A percentile compares a stretch with the other conserved stretches of the same genome.
Evolutionary conservation across 2,888 invertebrate genomes (phyloP).

Genomic region (Lissonota sp.): DNA sequence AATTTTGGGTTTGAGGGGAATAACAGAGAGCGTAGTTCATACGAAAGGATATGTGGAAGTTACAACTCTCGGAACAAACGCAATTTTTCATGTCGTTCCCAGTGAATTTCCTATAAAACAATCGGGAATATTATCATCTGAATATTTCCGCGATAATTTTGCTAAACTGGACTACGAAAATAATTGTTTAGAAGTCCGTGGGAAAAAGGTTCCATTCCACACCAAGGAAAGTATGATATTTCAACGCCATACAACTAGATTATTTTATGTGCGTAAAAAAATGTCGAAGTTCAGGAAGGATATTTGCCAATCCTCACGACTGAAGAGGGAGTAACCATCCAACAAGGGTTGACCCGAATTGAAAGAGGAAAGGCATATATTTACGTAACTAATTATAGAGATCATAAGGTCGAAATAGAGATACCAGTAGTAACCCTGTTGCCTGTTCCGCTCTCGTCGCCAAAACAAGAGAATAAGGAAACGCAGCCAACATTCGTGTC

Average conservation of each 20-base stretch:
- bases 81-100: conserved; percentile 9
- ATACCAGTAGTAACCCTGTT: conserved; percentile 7
- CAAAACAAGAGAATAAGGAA: background rate
- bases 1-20: conserved; percentile 5
- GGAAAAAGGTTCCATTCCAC: conserved; percentile 1
- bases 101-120: conserved; percentile 24
- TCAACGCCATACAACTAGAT: conserved; percentile 1
- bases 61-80: background rate
- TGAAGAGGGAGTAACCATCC: conserved; percentile 11
- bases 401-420: background rate
- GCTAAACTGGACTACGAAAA: conserved; percentile 37
- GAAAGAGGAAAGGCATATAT: conserved; percentile 26
- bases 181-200: conserved; percentile 7
- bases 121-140: conserved; percentile 20
- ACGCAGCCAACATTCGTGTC: background rate
- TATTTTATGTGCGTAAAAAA: too few species aligned
- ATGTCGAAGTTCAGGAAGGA: too few species aligned
- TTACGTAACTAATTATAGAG: conserved; percentile 14
- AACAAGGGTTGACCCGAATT: conserved; percentile 5
- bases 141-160: conserved; percentile 27
- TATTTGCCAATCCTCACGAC: background rate
- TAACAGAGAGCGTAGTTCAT: background rate
- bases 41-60: conserved; percentile 6
- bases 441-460: background rate
- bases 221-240: conserved; percentile 30